Base-by-base conservation (phyloP, 1,140 invertebrate species). In the Caenorhabditis briggsae region DNA sequence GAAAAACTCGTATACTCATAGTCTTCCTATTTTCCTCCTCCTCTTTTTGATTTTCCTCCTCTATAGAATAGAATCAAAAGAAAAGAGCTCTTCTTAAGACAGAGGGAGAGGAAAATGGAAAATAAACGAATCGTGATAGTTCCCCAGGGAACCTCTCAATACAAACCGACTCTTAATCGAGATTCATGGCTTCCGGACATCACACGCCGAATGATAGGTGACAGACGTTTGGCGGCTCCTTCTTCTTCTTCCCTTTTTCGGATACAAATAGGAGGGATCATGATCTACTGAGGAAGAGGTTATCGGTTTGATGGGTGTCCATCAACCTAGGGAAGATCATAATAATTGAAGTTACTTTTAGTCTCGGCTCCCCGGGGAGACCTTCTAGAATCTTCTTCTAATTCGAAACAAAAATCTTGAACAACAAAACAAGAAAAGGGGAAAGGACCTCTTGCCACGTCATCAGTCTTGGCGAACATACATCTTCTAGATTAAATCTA, bases 141-240 rank as follows among this genome's bases (percentile, higher is more conserved):
- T 78, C 70, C 70, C 70, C 70, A 20, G 70, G 70, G 70, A 50
- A n/a, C n/a, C n/a, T 43, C n/a, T 46, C 65, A n/a, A 78, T 46
- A 46, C 33, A 25, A 65, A 20, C 61, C 61, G 61, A 65, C 61
- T 65, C 70, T 50, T 78, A 78, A 78, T 78, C 70, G 70, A 78
- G 70, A 78, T 78, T 78, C 70, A 78, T 78, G n/a, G 70, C 70
- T 78, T 78, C 70, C 70, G 46, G 70, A 78, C 70, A 78, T 78
- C 70, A 78, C 70, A 78, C 33, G 33, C 33, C 33, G 33, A 33
- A 50, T 78, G 43, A 78, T 78, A 78, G 70, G 70, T 78, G 70
- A 78, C 70, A 78, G 70, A 78, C 70, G 70, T 50, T 78, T 78
- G 23, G 59, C 59, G 59, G 59, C 59, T 61, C 59, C 59, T n/a